A percentile compares a stretch with the other conserved stretches of the same genome.
Conservation (phyloP, 1,140 invertebrate genomes). For the Riptortus pedestris region DNA sequence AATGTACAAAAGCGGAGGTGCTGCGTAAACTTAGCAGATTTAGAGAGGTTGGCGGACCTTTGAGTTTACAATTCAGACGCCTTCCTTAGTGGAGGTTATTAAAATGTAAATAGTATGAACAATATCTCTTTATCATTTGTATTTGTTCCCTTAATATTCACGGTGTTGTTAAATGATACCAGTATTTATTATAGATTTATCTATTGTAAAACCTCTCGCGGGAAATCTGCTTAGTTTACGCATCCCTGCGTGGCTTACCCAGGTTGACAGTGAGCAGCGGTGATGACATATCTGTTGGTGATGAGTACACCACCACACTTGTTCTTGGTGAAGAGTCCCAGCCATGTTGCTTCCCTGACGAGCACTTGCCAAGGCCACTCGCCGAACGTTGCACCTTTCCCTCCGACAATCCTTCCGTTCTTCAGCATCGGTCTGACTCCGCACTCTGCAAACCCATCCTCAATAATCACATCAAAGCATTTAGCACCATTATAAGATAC, state of each 20-base stretch:
- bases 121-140: no score
- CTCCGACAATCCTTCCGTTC: slow-evolving; percentile 77
- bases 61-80: no score
- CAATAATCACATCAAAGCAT: slow-evolving; percentile 29
- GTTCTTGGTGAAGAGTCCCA: slow-evolving; percentile 90
- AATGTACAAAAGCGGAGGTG: no score
- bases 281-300: slow-evolving; percentile 72
- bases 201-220: no score
- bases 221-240: no score
- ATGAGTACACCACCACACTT: slow-evolving; percentile 90
- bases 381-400: slow-evolving; percentile 71
- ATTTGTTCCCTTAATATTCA: no score
- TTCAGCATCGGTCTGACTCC: slow-evolving; percentile 71
- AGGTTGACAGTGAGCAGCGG: slow-evolving; percentile 89
- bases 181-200: no score
- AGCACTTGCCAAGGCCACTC: slow-evolving; percentile 91
- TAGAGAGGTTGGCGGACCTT: no score
- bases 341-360: slow-evolving; percentile 81
- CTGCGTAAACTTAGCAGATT: no score
- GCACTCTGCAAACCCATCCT: slow-evolving; percentile 61
- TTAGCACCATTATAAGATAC: neutral
- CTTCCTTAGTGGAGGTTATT: no score
- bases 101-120: no score
- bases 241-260: slow-evolving; percentile 66
- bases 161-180: no score